Percentiles rank a stretch among this genome's conserved stretches.
Evolutionary conservation across 2,888 invertebrate species (phyloP).

Genomic region (Acleris literana): DNA sequence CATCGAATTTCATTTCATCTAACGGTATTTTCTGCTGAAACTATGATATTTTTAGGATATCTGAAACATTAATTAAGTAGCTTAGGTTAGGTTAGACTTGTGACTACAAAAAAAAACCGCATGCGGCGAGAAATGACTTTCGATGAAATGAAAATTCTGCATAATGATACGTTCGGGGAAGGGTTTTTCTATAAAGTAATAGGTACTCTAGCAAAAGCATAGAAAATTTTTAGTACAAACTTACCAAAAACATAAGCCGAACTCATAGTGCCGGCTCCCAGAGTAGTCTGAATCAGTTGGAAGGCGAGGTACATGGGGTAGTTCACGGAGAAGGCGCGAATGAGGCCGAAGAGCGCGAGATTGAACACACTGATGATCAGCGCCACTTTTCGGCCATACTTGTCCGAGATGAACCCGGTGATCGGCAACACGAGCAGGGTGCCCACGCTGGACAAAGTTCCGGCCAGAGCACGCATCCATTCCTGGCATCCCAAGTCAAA

Average conservation of each 20-base stretch:
- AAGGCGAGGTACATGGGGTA: conserved; percentile 80
- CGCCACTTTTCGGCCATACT: conserved; percentile 79
- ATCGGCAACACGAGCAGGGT: conserved; percentile 87
- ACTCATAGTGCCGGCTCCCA: conserved; percentile 81
- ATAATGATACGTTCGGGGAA: too few relatives aligned
- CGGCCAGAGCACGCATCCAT: conserved; percentile 88
- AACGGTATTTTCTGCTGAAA: too few relatives aligned
- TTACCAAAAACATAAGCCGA: conserved; percentile 75
- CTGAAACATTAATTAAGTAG: too few relatives aligned
- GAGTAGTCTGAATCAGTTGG: conserved; percentile 80
- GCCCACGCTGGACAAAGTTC: conserved; percentile 87
- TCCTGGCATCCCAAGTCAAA: conserved; percentile 86
- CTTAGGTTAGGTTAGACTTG: too few relatives aligned
- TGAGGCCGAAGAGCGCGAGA: conserved; percentile 71
- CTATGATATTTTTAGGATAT: too few relatives aligned
- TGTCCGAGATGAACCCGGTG: conserved; percentile 88
- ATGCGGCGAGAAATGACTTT: too few relatives aligned
- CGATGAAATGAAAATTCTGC: too few relatives aligned
- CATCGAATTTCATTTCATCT: too few relatives aligned
- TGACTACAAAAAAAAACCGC: too few relatives aligned
- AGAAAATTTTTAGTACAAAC: too few relatives aligned
- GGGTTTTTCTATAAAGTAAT: too few relatives aligned
- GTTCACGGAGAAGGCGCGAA: conserved; percentile 81
- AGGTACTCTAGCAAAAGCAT: too few relatives aligned
- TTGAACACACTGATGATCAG: conserved; percentile 73